Base-by-base conservation (phyloP, 2,113 vertebrate species). In the Notarius lentiginosus region DNA sequence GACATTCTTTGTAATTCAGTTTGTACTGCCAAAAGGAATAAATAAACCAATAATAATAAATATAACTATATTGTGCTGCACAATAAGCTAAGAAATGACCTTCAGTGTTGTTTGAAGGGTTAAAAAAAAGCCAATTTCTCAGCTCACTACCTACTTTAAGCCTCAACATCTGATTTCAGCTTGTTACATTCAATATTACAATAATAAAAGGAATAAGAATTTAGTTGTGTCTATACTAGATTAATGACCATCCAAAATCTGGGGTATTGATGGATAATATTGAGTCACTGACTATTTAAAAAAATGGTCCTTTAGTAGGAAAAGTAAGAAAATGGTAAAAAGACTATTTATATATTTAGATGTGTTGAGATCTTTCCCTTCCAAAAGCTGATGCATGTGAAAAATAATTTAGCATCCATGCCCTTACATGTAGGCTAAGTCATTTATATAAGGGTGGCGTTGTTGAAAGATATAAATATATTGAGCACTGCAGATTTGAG, bases 401-500 rank as follows among this genome's bases (percentile, higher is more conserved):
- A 51, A 24, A 30, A 56, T 8, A 4, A 15, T 76, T 24, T 79
- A 55, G 24, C 15, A 34, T 58, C 8, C 17, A 9, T 30, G 55
- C 17, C 1, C n/a, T 20, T 30, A 34, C 4, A 79, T 79, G 8
- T 58, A 34, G 14, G 30, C 30, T 56, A 34, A 15, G 7, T 14
- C 18, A 17, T 79, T 56, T 75, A 10, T 24, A 75, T 80, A 24
- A 34, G 55, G 27, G 77, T 60, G 55, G 34, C 1, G 27, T 58
- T 60, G 53, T 58, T 11, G 27, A 34, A 58, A 34, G 27, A 18
- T 60, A 58, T 11, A 58, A 58, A 79, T 34, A 10, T 2, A n/a
- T 63, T 79, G 80, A 87, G 89, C 84, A 86, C 70, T 90, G 84
- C 84, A 86, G 88, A 58, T 18, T 18, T 1, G 0, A 20, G 68